Conservation (phyloP, 2,888 invertebrate species). For the Heteromurus nitidus region DNA sequence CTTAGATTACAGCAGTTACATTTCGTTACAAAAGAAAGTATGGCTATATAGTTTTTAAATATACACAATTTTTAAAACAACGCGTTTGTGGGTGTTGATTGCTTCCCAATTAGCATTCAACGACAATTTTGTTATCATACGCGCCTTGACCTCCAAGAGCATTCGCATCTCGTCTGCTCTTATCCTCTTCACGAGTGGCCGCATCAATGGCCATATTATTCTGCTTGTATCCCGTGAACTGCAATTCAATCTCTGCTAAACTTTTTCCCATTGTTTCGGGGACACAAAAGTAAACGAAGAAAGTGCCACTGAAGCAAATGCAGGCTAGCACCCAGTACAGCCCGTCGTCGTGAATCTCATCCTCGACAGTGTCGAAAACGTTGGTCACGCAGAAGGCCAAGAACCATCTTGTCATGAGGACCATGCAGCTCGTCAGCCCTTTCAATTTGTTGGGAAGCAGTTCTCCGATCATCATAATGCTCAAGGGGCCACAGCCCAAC, state of each 20-base stretch:
- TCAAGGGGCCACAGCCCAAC: slow-evolving; percentile 69
- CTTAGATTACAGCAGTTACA: no score
- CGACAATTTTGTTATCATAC: slow-evolving; percentile 29
- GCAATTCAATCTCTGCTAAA: slow-evolving; percentile 68
- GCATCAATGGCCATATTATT: slow-evolving; percentile 45
- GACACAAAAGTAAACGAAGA: slow-evolving; percentile 68
- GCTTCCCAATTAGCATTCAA: no score
- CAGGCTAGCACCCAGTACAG: slow-evolving; percentile 69
- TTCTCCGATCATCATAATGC: slow-evolving; percentile 71
- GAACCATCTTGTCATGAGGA: slow-evolving; percentile 68
- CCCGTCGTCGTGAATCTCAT: slow-evolving; percentile 64
- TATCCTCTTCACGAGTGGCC: background rate
- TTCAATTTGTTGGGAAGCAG: slow-evolving; percentile 69
- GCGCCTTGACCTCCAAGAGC: background rate
- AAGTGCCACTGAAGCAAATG: slow-evolving; percentile 63
- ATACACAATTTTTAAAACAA: no score
- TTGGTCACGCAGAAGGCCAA: slow-evolving; percentile 70
- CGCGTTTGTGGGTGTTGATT: no score
- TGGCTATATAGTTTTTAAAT: no score
- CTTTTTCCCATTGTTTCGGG: slow-evolving; percentile 69
- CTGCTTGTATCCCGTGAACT: slow-evolving; percentile 56
- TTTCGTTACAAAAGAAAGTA: no score
- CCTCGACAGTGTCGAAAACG: slow-evolving; percentile 58
- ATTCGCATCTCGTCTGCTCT: background rate
- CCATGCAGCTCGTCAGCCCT: slow-evolving; percentile 68